Base-by-base conservation (phyloP, 30 jellyfish, hydroid and myxozoan genomes). In the Cassiopea andromeda region DNA sequence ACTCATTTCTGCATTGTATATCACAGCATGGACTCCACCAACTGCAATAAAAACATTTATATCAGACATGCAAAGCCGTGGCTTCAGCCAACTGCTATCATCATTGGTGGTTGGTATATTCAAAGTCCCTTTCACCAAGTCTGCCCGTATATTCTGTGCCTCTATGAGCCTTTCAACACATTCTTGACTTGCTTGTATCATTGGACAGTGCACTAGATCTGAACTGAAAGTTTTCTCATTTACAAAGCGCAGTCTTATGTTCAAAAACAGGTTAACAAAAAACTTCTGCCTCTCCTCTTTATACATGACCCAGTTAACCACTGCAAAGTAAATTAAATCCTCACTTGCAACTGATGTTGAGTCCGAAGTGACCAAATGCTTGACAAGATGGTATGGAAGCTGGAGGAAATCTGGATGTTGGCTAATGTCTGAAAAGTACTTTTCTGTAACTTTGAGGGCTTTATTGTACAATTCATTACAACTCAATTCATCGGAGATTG, bases 1-100 rank as follows among this genome's bases (percentile, higher is more conserved):
- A 73, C 81, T 78, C 47, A 78, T 54, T 47, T 96, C 99, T 5
- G 93, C 85, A 77, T 81, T 87, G 84, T 78, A 90, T 1, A 96
- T n/a, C 78, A 82, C 49, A 3, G 97, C 94, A 75, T 89, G 80
- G 15, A 97, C 97, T 38, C 99, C 99, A 60, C 98, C 99, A 46
- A 91, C 93, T 2, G 99, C 99, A 46, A 96, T 92, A 75, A 92
- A 60, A 6, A 87, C 91, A 69, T 92, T 66, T 67, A 96, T 86
- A 57, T 80, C 86, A 18, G 92, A 89, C 90, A 90, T 87, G 80
- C 97, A 96, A 5, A 73, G 80, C 27, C 99, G 90, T 5, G 99
- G 98, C 76, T 69, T 67, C 44, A 83, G 69, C 96, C 98, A 96
- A 17, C 75, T n/a, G 64, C 87, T 46, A 54, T 69, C 90, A 47